phyloP scores from a whole-genome alignment of 2,888 invertebrate genomes.

The Andrena trimmerana region DNA sequence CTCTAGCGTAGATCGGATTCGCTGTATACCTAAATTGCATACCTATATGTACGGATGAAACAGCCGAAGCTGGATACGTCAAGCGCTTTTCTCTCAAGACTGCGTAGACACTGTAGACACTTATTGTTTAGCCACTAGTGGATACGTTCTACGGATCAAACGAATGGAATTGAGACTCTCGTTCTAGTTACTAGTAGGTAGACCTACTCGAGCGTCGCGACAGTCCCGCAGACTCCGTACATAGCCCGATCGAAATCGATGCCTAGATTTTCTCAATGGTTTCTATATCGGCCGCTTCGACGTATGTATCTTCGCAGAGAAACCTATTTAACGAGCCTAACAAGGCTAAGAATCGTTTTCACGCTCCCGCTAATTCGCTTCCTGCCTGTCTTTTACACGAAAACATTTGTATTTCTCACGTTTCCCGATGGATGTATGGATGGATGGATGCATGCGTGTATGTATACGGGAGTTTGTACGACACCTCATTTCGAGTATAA shows the following conservation, averaged over 20 bases:
- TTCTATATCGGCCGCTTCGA: conserved; percentile 14
- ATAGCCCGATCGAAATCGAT: conserved; percentile 6
- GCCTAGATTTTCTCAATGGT: conserved; percentile 7
- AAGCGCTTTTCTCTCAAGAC: conserved; percentile 31
- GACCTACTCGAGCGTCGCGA: not conserved
- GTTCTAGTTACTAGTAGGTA: not conserved
- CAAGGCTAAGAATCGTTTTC: conserved; percentile 10
- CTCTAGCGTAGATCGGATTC: conserved; percentile 58
- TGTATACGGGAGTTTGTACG: not conserved
- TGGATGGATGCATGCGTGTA: not conserved
- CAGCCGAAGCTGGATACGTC: conserved; percentile 35
- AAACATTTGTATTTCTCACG: conserved; percentile 22
- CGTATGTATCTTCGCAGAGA: not conserved
- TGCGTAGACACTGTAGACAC: not conserved
- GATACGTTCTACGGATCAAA: conserved; percentile 1
- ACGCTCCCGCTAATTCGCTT: conserved; percentile 18
- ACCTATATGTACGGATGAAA: not conserved
- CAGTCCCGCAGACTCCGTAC: not conserved
- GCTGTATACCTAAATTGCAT: conserved; percentile 64
- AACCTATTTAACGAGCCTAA: no score
- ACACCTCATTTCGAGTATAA: not conserved
- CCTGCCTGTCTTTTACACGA: conserved; percentile 21
- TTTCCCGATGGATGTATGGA: not conserved
- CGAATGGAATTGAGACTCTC: conserved; percentile 44
- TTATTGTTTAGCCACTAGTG: no score